A percentile compares a stretch with the other conserved stretches of the same genome.
phyloP scores from a whole-genome alignment of 2,797 vertebrate species.

The Acipenser ruthenus region DNA sequence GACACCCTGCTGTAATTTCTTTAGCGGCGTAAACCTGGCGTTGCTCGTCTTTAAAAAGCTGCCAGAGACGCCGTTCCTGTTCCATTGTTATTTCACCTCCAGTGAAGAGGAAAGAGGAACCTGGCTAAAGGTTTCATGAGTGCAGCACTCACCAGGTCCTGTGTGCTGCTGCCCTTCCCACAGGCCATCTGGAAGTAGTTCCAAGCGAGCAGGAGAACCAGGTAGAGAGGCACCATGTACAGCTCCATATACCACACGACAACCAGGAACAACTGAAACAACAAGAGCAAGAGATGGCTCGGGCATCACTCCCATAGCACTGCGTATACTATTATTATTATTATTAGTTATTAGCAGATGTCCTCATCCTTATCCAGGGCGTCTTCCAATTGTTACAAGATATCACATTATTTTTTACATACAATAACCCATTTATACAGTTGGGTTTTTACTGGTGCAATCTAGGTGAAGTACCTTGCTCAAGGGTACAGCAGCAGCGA shows the following conservation, averaged over 20 bases:
- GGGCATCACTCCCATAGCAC: not conserved
- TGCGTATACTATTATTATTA: not conserved
- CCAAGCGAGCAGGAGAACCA: slow-evolving; percentile 80
- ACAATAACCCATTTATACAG: too few species aligned
- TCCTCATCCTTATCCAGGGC: too few species aligned
- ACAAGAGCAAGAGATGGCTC: slow-evolving; percentile 24
- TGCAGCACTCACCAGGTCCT: slow-evolving; percentile 76
- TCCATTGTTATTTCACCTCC: slow-evolving; percentile 18
- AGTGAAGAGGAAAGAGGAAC: slow-evolving; percentile 16
- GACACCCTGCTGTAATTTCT: not conserved
- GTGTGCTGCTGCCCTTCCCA: slow-evolving; percentile 61
- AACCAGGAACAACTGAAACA: slow-evolving; percentile 79
- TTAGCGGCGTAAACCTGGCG: too few species aligned
- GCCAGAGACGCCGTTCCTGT: not conserved
- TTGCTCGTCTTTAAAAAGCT: not conserved
- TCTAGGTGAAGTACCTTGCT: too few species aligned
- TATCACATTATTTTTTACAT: too few species aligned
- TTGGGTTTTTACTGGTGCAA: too few species aligned
- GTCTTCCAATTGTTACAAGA: too few species aligned
- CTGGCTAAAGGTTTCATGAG: not conserved
- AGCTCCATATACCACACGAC: slow-evolving; percentile 87
- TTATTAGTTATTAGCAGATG: not conserved
- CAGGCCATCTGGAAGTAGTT: slow-evolving; percentile 70
- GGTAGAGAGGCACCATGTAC: slow-evolving; percentile 89
- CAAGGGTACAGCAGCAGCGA: too few species aligned